phyloP scores from a whole-genome alignment of 64 coral and sea anemone genomes.

The Platygyra sinensis region DNA sequence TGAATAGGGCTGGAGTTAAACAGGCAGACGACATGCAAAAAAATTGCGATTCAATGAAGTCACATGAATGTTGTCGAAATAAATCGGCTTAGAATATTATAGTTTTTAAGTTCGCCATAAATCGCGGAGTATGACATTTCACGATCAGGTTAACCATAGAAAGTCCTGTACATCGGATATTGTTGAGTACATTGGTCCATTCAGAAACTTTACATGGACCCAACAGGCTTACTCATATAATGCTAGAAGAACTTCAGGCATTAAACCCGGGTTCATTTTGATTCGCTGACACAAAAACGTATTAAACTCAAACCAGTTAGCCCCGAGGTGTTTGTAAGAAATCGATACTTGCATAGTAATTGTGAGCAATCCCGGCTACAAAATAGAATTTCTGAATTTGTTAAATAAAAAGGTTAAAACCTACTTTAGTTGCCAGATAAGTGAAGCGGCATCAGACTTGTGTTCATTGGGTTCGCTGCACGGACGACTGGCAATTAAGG shows the following conservation, averaged over 20 bases:
- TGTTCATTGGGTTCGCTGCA: background rate
- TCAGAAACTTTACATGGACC: too few species aligned
- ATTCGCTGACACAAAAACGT: background rate
- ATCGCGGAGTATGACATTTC: background rate
- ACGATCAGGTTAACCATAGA: background rate
- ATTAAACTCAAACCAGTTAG: background rate
- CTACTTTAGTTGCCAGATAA: background rate
- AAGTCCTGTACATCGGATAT: background rate
- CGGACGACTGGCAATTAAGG: background rate
- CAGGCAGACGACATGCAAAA: too few species aligned
- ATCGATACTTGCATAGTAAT: background rate
- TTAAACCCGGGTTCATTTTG: background rate
- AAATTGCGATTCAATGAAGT: background rate
- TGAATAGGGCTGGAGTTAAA: too few species aligned
- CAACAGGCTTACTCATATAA: background rate
- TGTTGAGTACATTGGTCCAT: too few species aligned
- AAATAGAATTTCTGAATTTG: background rate
- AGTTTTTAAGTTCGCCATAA: background rate
- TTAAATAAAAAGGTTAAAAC: background rate
- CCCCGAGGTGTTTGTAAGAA: background rate
- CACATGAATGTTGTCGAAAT: background rate
- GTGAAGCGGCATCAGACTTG: background rate
- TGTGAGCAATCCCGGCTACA: background rate
- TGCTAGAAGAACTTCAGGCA: background rate
- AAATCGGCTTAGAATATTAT: slow-evolving; percentile 12